Percentiles rank a stretch among this genome's conserved stretches.
Conservation (phyloP, 1,140 invertebrate genomes). For the Pollicipes pollicipes region DNA sequence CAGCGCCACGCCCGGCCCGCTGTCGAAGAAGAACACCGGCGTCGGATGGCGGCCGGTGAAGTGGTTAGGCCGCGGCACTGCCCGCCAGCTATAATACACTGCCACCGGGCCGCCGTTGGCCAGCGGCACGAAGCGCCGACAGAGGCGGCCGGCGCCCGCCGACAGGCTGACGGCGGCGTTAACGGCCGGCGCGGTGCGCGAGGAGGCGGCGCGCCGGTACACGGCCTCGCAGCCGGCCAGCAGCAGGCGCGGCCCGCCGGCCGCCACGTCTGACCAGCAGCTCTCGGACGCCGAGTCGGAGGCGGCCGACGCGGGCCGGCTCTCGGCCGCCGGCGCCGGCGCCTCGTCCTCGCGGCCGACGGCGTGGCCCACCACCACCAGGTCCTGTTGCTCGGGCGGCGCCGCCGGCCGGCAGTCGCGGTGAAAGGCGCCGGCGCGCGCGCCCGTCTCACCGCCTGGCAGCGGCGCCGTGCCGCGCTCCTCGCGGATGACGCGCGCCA, state of each 20-base stretch:
- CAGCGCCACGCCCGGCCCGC: background rate
- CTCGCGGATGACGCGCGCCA: background rate
- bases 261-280: background rate
- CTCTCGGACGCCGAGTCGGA: background rate
- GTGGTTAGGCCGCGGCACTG: background rate
- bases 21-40: background rate
- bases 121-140: background rate
- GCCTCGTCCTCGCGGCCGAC: background rate
- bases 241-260: background rate
- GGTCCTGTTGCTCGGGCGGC: background rate
- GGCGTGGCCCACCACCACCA: background rate
- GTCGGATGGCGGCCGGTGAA: background rate
- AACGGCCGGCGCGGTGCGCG: background rate
- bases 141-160: background rate
- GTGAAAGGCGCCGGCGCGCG: background rate
- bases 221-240: background rate
- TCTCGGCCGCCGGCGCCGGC: too few species aligned
- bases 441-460: background rate
- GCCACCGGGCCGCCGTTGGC: too few species aligned
- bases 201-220: background rate
- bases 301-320: background rate
- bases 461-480: background rate
- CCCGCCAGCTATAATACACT: background rate
- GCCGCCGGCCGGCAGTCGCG: background rate
- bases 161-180: background rate